phyloP scores from a whole-genome alignment of 2,113 vertebrate species.

The Aleadryas rufinucha region DNA sequence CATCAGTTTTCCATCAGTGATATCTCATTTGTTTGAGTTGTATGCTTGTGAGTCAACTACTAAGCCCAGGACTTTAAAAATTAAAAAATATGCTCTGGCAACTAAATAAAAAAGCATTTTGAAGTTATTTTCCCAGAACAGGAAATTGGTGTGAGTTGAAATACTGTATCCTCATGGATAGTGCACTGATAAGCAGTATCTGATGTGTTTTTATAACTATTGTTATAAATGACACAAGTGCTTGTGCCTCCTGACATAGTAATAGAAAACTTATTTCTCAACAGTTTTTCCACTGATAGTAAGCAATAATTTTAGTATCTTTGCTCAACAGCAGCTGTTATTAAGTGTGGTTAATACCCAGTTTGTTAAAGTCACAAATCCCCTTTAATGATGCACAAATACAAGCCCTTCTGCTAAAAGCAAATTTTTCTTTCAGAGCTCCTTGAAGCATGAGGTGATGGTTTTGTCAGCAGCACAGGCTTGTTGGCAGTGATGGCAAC shows the following conservation, averaged over 20 bases:
- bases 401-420: not conserved
- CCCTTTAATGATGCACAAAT: not conserved
- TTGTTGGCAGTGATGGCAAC: not conserved
- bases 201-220: not conserved
- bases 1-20: not conserved
- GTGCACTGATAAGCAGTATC: not conserved
- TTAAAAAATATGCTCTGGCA: not conserved
- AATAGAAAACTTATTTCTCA: not conserved
- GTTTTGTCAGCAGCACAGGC: not conserved
- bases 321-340: not conserved
- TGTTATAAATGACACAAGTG: not conserved
- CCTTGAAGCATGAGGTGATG: not conserved
- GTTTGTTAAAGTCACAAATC: not conserved
- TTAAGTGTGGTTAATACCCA: rapidly evolving
- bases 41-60: not conserved
- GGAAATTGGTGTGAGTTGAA: not conserved
- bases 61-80: not conserved
- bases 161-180: not conserved
- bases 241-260: not conserved
- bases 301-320: not conserved
- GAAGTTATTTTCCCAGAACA: not conserved
- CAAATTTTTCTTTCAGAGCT: not conserved
- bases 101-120: not conserved
- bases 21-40: not conserved
- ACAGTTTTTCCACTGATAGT: not conserved